These are phyloP conservation scores for Eulemur rufifrons DNA, from an alignment of 2,113 vertebrate genomes.

Conservation along the genomic window DNA sequence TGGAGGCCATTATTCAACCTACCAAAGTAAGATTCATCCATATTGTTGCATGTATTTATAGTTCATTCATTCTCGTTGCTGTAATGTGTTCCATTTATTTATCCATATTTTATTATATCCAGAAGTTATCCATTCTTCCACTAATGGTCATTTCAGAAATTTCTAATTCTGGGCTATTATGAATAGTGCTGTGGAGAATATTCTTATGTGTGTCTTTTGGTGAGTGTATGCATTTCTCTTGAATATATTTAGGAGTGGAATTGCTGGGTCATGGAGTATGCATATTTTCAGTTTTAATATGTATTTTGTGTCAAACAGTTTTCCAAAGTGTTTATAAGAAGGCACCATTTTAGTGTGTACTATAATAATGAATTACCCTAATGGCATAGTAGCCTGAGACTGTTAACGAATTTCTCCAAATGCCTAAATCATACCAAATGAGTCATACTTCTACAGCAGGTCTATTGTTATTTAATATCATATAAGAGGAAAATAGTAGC, in stretches of 20 bases:
- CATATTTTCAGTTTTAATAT: background rate
- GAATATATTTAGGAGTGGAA: background rate
- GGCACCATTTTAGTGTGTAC: conserved; percentile 40
- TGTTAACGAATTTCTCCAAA: conserved; percentile 36
- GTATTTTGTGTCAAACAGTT: background rate
- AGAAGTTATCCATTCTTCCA: conserved; percentile 27
- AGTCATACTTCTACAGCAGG: background rate
- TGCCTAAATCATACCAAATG: conserved; percentile 5
- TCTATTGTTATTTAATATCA: conserved; percentile 27
- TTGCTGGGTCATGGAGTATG: background rate
- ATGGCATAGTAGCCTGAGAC: background rate
- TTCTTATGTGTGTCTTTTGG: background rate
- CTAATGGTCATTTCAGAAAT: background rate
- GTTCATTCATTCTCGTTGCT: conserved; percentile 7
- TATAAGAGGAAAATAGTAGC: conserved; percentile 24
- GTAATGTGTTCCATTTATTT: background rate
- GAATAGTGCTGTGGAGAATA: background rate
- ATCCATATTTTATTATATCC: conserved; percentile 7
- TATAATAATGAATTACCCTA: conserved; percentile 22
- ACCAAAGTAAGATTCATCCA: background rate
- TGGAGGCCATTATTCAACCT: background rate
- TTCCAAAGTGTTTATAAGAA: conserved; percentile 21
- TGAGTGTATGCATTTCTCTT: conserved; percentile 13
- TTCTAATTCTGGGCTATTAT: background rate
- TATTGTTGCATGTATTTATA: background rate